A percentile compares a stretch with the other conserved stretches of the same genome.
These are phyloP conservation scores for Fulmarus glacialis DNA, from an alignment of 2,113 vertebrate species.

Conservation along the genomic window DNA sequence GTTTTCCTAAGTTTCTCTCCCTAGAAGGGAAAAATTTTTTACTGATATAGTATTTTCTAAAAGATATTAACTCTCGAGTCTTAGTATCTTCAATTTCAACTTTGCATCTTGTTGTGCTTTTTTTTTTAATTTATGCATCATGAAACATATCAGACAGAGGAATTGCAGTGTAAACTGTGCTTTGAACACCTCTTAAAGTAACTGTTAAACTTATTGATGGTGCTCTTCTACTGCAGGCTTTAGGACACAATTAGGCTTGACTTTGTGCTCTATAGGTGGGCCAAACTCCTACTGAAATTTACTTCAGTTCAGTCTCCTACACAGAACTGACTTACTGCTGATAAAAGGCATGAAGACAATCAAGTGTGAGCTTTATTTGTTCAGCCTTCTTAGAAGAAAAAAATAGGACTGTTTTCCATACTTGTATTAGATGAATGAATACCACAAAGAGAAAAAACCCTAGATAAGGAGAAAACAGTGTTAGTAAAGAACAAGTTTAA, in stretches of 20 bases:
- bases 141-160: neutral
- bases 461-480: neutral
- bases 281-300: neutral
- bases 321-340: neutral
- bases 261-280: neutral
- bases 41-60: neutral
- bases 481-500: neutral
- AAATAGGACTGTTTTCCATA: neutral
- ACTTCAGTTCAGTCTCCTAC: neutral
- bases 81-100: neutral
- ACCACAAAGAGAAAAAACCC: neutral
- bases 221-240: neutral
- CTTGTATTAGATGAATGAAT: neutral
- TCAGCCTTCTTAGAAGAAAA: neutral
- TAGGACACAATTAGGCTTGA: neutral
- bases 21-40: neutral
- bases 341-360: neutral
- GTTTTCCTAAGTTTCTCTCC: neutral
- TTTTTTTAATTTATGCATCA: neutral
- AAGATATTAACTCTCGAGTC: neutral
- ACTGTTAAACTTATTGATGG: neutral
- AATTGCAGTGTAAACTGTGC: neutral
- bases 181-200: neutral
- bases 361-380: neutral
- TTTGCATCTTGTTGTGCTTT: neutral